Percentiles rank a stretch among this genome's conserved stretches.
Conservation (phyloP, 2,797 vertebrate genomes). For the Lutjanus campechanus region DNA sequence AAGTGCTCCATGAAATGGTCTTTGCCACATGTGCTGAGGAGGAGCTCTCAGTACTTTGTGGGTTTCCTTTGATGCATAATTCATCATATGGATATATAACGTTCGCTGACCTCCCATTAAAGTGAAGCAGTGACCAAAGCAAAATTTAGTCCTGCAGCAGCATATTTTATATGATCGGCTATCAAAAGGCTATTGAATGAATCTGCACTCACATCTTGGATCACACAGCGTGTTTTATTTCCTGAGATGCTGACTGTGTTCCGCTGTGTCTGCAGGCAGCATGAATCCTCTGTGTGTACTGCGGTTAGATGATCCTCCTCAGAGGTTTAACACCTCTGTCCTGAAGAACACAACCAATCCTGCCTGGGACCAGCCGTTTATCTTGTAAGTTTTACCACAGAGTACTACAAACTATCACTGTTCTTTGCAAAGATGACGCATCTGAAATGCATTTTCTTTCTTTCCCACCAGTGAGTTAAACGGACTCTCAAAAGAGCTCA, state of each 20-base stretch:
- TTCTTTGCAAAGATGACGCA: background rate
- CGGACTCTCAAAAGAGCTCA: slow-evolving; percentile 93
- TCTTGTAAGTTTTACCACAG: slow-evolving; percentile 88
- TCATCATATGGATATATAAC: slow-evolving; percentile 29
- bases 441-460: background rate
- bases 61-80: slow-evolving; percentile 56
- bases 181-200: background rate
- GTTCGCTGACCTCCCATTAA: slow-evolving; percentile 15
- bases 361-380: slow-evolving; percentile 93
- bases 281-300: slow-evolving; percentile 86
- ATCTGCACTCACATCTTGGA: slow-evolving; percentile 2
- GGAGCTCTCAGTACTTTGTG: slow-evolving; percentile 26
- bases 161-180: slow-evolving; percentile 6
- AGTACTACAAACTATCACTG: background rate
- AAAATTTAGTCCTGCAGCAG: background rate
- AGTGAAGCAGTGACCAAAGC: slow-evolving; percentile 16
- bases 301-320: slow-evolving; percentile 91
- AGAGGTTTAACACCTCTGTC: slow-evolving; percentile 89
- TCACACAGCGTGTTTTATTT: background rate
- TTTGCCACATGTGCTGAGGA: background rate
- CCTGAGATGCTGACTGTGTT: slow-evolving; percentile 9
- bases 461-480: slow-evolving; percentile 91
- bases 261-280: slow-evolving; percentile 81
- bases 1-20: slow-evolving; percentile 2
- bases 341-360: slow-evolving; percentile 83